Evolutionary conservation across 2,888 invertebrate species (phyloP).

Genomic region (Chaitophorus viminalis): DNA sequence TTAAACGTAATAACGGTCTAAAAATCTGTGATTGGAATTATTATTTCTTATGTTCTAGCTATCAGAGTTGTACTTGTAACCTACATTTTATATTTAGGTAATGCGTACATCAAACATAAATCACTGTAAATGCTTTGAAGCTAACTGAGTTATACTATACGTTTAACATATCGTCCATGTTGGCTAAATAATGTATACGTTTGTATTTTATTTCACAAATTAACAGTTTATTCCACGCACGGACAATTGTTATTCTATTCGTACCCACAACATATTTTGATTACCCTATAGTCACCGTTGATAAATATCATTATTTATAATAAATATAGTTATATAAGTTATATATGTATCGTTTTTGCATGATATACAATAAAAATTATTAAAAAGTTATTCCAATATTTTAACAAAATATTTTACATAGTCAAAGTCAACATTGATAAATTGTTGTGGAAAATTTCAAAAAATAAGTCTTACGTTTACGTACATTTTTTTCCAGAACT

Average conservation of each 20-base stretch:
- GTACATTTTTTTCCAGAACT: no score
- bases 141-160: neutral
- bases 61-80: neutral
- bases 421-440: no score
- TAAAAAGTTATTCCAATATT: neutral
- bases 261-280: conserved; percentile 3
- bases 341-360: neutral
- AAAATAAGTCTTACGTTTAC: no score
- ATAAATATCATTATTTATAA: neutral
- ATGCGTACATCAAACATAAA: neutral
- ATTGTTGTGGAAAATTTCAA: no score
- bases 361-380: neutral
- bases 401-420: no score
- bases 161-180: neutral
- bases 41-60: neutral
- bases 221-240: conserved; percentile 21
- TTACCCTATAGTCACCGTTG: neutral
- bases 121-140: no score
- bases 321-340: no score
- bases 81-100: no score
- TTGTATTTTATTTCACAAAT: conserved; percentile 24
- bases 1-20: neutral
- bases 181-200: neutral
- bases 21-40: neutral
- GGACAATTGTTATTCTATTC: neutral